Evolutionary conservation across 2,113 vertebrate species (phyloP), one percentile per base, ranked within the genome.

Genomic region (Pollachius pollachius): DNA sequence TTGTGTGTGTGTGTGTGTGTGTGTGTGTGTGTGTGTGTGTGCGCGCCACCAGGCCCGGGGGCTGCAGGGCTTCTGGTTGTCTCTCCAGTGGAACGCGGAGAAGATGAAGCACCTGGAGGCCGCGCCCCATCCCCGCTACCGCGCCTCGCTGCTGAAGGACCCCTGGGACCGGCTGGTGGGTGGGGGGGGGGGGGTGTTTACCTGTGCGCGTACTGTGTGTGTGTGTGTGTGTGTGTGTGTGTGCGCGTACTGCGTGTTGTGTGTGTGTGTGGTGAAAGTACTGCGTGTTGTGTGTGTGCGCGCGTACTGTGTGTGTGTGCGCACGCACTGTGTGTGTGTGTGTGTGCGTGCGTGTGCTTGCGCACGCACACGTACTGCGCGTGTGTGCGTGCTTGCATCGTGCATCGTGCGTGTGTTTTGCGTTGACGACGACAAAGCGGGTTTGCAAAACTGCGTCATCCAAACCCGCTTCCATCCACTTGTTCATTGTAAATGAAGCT

Each of bases 61-160:
- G 77, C 89, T 91, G 73, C 93, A 89, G 87, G 94, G 93, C 5
- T 98, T 95, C 88, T 99, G 96, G 96, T 90, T 92, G 70, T 96
- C 95, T 79, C 89, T 98, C 70, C 94, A 83, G 67, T 90, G 91
- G 76, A 94, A 94, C 85, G 84, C 95, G 21, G 96, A 98, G 62
- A 92, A 88, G 62, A 86, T 92, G 25, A 95, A 94, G 75, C 94
- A 94, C 72, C 87, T 93, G 4, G 80, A 93, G 3, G 81, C 92
- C 2, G 91, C 92, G 62, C 93, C 94, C 1, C 89, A 87, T 66
- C 85, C 94, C 37, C 84, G 91, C 73, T 97, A 94, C 84, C 93
- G 84, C 79, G 93, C 85, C 64, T 89, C 81, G 0, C 52, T 90
- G 62, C 87, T 94, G 34, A 88, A 82, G 77, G 91, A 67, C 34